These are phyloP conservation scores for Cairina moschata DNA, from an alignment of 2,113 vertebrate genomes.

Conservation along the genomic window DNA sequence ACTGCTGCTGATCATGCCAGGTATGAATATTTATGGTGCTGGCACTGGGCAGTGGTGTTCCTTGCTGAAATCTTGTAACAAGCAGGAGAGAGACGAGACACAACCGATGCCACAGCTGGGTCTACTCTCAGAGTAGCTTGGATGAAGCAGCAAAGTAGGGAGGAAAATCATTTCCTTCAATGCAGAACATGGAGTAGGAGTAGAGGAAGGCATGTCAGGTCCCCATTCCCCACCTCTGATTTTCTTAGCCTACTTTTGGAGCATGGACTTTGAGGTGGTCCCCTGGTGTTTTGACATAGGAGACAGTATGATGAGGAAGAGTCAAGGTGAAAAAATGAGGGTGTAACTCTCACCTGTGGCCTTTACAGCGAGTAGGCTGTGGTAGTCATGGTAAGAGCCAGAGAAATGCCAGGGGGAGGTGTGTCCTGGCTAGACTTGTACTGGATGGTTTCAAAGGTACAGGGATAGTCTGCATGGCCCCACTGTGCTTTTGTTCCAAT, in stretches of 20 bases:
- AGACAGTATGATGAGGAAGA: neutral
- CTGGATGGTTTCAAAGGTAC: neutral
- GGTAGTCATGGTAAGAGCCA: neutral
- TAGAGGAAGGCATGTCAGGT: neutral
- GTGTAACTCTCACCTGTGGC: neutral
- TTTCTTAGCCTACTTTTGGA: neutral
- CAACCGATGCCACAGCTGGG: neutral
- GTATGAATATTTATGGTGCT: neutral
- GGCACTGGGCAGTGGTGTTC: neutral
- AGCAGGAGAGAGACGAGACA: neutral
- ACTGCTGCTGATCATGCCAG: neutral
- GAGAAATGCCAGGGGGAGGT: rapidly evolving
- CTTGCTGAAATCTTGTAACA: rapidly evolving
- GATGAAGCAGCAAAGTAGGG: neutral
- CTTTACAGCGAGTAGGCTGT: neutral
- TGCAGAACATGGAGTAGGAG: neutral
- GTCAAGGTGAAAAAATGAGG: neutral
- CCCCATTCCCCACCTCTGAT: neutral
- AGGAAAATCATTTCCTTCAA: neutral
- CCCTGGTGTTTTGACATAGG: neutral
- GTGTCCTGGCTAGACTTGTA: neutral
- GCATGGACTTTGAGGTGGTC: neutral
- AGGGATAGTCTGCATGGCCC: neutral
- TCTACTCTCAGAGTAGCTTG: neutral
- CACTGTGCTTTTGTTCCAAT: neutral